phyloP scores from a whole-genome alignment of 2,888 invertebrate genomes.

The Agriotes lineatus region DNA sequence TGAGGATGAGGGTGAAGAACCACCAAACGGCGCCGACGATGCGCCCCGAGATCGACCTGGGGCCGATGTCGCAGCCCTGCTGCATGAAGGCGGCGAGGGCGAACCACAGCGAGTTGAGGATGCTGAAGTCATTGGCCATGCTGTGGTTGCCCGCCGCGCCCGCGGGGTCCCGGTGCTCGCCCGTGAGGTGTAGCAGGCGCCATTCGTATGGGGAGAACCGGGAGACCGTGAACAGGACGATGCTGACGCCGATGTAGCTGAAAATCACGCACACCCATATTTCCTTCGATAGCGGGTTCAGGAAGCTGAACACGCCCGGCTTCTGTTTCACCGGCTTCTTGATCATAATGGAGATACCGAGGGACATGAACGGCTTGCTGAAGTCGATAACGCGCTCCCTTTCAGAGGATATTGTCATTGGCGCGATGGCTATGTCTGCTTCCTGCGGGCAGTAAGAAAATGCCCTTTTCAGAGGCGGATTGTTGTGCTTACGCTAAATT shows the following conservation, averaged over 20 bases:
- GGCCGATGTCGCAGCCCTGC: constrained; percentile 97
- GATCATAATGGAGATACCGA: constrained; percentile 96
- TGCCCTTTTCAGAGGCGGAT: constrained; percentile 8
- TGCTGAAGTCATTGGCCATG: constrained; percentile 93
- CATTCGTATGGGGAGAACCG: constrained; percentile 98
- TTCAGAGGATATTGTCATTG: constrained; percentile 95
- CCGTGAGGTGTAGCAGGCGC: constrained; percentile 81
- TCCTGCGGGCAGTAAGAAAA: constrained; percentile 73
- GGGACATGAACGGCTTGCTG: constrained; percentile 97
- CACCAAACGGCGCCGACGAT: constrained; percentile 99
- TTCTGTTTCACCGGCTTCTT: constrained; percentile 92
- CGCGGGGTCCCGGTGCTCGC: constrained; percentile 67
- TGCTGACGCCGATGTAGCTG: constrained; percentile 96
- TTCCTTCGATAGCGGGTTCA: constrained; percentile 95
- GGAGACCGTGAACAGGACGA: constrained; percentile 96
- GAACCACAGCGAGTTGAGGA: constrained; percentile 98
- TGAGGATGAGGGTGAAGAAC: constrained; percentile 98
- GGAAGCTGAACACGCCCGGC: constrained; percentile 97
- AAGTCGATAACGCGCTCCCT: constrained; percentile 96
- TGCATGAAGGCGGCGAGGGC: constrained; percentile 98
- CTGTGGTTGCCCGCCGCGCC: constrained; percentile 67
- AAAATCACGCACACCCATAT: constrained; percentile 96
- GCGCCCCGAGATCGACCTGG: constrained; percentile 91
- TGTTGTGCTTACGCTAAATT: background rate
- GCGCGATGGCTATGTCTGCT: constrained; percentile 95